Base-by-base conservation (phyloP, 2,113 vertebrate genomes). In the Hippocampus zosterae region DNA sequence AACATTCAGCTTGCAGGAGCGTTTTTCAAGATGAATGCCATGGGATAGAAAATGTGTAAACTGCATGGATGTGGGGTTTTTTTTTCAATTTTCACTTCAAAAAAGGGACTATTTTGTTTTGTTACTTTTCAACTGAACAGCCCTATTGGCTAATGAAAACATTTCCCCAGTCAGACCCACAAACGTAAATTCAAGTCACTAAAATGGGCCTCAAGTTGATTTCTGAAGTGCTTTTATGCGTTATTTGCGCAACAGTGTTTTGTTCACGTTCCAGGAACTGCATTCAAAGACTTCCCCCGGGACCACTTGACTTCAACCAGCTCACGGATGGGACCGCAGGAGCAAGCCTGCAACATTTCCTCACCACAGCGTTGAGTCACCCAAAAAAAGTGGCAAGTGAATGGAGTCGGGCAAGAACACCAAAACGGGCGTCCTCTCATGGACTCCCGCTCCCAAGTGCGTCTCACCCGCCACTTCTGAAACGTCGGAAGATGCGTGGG, bases 401-500 rank as follows among this genome's bases (percentile, higher is more conserved):
- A 69, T 80, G 80, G 80, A 82, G 46, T 69, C 29, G 1, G 71
- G 72, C 71, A 72, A 57, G 25, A 82, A 72, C 25, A 86, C 60
- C 52, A 83, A 44, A 33, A n/a, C 48, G 0, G 68, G 80, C 61
- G 68, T 73, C 13, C 11, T 68, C n/a, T 71, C 61, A 15, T 82
- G 82, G 85, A 88, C 76, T 23, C 61, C 75, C 0, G 85, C 86
- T 52, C 83, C 80, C 0, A 50, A 15, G 9, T 73, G 42, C 64
- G 33, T 67, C 73, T 89, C 91, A 55, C 61, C 78, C 16, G 37
- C 70, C 41, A 83, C 82, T 74, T 79, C 79, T 8, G 69, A 53
- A 12, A 56, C 57, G 8, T 84, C 79, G 6, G 87, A 88, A 41
- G 80, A 77, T 5, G 70, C n/a, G 65, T 85, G 88, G 78, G 82